phyloP scores from a whole-genome alignment of 2,797 vertebrate genomes.

The Ciconia nigra region DNA sequence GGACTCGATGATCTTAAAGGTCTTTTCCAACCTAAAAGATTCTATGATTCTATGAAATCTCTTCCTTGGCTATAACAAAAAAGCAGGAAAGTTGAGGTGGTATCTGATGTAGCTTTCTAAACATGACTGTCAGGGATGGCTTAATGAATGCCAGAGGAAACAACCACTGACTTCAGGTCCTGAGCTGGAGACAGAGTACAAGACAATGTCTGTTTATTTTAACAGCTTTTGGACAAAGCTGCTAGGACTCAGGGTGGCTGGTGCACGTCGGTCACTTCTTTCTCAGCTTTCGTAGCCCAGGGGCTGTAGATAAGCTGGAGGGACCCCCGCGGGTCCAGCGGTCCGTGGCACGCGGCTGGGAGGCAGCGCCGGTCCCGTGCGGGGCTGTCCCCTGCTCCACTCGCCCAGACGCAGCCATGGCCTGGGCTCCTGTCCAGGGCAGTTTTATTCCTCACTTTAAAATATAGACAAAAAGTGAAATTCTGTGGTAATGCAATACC shows the following conservation, averaged over 20 bases:
- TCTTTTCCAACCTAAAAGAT: neutral
- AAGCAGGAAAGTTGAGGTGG: neutral
- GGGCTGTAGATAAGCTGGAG: neutral
- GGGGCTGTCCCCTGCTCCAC: neutral
- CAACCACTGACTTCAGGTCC: neutral
- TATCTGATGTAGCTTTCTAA: neutral
- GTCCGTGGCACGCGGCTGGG: neutral
- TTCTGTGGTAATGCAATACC: neutral
- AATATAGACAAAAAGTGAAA: neutral
- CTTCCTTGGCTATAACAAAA: neutral
- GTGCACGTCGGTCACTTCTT: too few relatives aligned
- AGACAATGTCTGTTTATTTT: neutral
- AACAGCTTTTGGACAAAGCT: neutral
- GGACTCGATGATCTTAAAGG: neutral
- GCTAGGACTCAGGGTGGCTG: neutral
- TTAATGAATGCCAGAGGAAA: neutral
- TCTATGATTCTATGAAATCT: neutral
- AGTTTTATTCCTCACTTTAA: neutral
- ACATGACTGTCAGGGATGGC: neutral
- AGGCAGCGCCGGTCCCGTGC: fast-evolving
- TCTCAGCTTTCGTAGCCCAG: neutral
- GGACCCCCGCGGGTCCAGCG: neutral
- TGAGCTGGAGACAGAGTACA: neutral
- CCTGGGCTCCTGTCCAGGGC: neutral
- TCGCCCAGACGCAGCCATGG: neutral